A percentile compares a stretch with the other conserved stretches of the same genome.
Conservation (phyloP, 2,113 vertebrate genomes). For the Clarias magur region DNA sequence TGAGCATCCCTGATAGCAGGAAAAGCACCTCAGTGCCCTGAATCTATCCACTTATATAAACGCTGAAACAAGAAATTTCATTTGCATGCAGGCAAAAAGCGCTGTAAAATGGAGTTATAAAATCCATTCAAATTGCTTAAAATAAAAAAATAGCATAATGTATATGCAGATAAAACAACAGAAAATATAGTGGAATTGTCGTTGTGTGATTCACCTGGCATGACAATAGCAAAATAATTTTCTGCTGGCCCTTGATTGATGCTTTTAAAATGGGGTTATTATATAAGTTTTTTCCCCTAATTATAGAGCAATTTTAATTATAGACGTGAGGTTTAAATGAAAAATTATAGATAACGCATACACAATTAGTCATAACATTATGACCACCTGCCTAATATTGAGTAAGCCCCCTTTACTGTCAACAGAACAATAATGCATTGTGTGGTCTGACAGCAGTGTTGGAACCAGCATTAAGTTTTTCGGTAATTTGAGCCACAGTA, state of each 20-base stretch:
- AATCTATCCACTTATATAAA: conserved; percentile 64
- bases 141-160: not conserved
- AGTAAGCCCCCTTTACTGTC: no score
- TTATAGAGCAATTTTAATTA: not conserved
- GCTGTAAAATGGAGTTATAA: not conserved
- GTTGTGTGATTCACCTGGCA: not conserved
- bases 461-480: no score
- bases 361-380: no score
- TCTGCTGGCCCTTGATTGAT: not conserved
- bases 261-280: not conserved
- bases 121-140: not conserved
- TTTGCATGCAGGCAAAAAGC: not conserved
- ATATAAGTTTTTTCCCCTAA: not conserved
- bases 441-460: no score
- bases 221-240: not conserved
- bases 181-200: not conserved
- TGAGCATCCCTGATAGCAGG: not conserved
- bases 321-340: not conserved
- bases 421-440: no score
- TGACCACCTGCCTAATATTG: no score
- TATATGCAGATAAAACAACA: not conserved
- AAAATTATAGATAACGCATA: no score
- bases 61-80: conserved; percentile 56
- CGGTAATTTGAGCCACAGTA: no score
- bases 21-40: conserved; percentile 56